phyloP scores from a whole-genome alignment of 2,797 vertebrate species.

The Zalophus californianus region DNA sequence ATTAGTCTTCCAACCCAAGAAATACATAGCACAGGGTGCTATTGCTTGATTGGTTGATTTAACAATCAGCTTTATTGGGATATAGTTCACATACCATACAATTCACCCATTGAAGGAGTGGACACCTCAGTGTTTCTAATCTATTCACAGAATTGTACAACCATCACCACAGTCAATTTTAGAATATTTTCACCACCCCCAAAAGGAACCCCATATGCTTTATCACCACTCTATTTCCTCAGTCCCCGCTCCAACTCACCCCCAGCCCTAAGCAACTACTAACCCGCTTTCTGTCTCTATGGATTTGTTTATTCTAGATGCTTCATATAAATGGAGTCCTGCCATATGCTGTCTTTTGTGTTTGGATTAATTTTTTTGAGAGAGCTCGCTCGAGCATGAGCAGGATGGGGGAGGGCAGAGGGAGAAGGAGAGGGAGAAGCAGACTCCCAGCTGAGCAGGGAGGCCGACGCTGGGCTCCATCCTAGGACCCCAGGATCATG shows the following conservation, averaged over 20 bases:
- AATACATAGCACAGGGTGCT: background rate
- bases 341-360: background rate
- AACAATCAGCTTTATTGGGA: background rate
- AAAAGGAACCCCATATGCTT: background rate
- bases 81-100: background rate
- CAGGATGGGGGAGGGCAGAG: too few species aligned
- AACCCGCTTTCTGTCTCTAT: background rate
- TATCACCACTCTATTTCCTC: background rate
- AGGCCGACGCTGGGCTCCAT: too few species aligned
- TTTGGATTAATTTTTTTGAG: background rate
- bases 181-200: background rate
- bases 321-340: background rate
- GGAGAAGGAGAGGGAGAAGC: too few species aligned
- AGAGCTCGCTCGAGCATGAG: rapidly evolving
- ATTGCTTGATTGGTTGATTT: background rate
- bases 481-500: too few species aligned
- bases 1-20: background rate
- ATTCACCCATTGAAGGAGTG: background rate
- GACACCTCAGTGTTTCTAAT: background rate
- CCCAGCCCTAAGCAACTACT: background rate
- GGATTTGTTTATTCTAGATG: background rate
- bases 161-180: background rate
- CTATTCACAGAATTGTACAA: background rate
- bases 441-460: too few species aligned
- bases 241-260: background rate